A percentile compares a stretch with the other conserved stretches of the same genome.
phyloP scores from a whole-genome alignment of 2,113 vertebrate species.

The Neogobius melanostomus region DNA sequence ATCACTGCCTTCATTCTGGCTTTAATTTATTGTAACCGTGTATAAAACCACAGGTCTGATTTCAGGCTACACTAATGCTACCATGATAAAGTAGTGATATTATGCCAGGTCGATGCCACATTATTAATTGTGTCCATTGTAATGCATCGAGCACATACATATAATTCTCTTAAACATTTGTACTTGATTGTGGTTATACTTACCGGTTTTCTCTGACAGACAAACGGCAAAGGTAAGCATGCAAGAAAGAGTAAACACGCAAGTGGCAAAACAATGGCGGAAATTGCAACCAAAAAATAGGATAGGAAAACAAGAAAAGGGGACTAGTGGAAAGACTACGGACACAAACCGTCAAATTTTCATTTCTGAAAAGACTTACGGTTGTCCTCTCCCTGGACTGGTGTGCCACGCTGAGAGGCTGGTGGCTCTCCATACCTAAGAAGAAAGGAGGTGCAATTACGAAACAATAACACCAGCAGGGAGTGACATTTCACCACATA shows the following conservation, averaged over 20 bases:
- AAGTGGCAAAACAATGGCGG: conserved; percentile 13
- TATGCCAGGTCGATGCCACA: no score
- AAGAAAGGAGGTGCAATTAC: conserved; percentile 28
- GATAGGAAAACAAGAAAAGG: neutral
- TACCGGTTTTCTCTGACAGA: conserved; percentile 53
- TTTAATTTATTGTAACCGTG: no score
- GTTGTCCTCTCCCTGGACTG: conserved; percentile 88
- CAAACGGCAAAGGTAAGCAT: conserved; percentile 42
- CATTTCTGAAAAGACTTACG: conserved; percentile 75
- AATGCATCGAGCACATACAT: no score
- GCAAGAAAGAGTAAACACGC: conserved; percentile 42
- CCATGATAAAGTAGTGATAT: no score
- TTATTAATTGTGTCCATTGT: no score
- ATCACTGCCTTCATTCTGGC: no score
- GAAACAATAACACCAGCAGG: conserved; percentile 17
- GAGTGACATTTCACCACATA: conserved; percentile 12
- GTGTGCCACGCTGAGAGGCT: conserved; percentile 85
- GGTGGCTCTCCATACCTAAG: conserved; percentile 81
- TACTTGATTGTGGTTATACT: conserved; percentile 37
- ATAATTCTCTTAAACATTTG: no score
- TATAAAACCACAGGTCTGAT: no score
- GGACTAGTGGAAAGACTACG: neutral
- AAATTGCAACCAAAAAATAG: conserved; percentile 13
- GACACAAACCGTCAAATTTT: neutral
- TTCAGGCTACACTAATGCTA: no score